Base-by-base conservation (phyloP, 2,888 invertebrate genomes). In the Uropetala carovei region DNA sequence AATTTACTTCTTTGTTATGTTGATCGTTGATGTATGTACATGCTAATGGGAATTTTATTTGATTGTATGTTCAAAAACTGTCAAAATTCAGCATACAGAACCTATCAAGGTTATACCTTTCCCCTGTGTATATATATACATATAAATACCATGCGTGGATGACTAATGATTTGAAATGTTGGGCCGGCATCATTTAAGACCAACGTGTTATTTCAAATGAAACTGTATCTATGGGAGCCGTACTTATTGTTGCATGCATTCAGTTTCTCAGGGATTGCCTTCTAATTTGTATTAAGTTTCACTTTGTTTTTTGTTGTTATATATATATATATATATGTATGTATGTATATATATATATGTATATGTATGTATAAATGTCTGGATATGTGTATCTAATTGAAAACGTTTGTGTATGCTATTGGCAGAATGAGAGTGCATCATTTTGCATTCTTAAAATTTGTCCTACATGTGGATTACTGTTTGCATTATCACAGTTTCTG, bases 171-270 rank as follows among this genome's bases (percentile, higher is more conserved):
- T 60, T 89, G 89, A 64, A 64, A 64, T 89, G 89, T 68, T 86
- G 22, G 60, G 89, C 60, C 27, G 89, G 64, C 43, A 64, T 68
- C 89, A 43, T 89, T 68, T n/a, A 89, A 89, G 64, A 64, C 89
- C 10, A 59, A 30, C 56, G 64, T 64, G 68, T 89, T 89, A 43
- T 89, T 89, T 89, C 64, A 64, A 64, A 43, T 43, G 64, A 89
- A 64, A 86, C 60, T 86, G 59, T 64, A 60, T 89, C 60, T 89
- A 58, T 89, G 89, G n/a, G 89, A 86, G 89, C 89, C 64, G 64
- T 89, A 89, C 89, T 89, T 64, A 89, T 89, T 89, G 89, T 89
- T 89, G 89, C 89, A 89, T 89, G 89, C 43, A 89, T 89, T 89
- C 89, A 89, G 60, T 89, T 89, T 89, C 89, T 89, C 89, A 89